These are phyloP conservation scores for Choloepus hoffmanni DNA, from an alignment of 2,113 vertebrate species.

Conservation along the genomic window DNA sequence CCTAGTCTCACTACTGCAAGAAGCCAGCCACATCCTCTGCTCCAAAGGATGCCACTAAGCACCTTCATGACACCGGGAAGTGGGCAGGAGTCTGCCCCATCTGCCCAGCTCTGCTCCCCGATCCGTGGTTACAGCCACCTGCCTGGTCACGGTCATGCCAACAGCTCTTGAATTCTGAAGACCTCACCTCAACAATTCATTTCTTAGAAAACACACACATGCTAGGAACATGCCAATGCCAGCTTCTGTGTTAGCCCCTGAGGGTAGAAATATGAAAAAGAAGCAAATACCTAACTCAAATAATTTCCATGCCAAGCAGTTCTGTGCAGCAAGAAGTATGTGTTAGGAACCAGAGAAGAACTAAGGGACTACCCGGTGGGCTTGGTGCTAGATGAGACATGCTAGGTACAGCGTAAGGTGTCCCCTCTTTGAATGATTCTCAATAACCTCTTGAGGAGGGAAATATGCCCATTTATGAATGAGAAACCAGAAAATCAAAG, in stretches of 20 bases:
- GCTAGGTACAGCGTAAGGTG: rapidly evolving
- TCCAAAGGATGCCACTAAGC: background rate
- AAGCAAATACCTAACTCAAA: background rate
- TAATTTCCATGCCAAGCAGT: background rate
- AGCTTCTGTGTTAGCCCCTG: no score
- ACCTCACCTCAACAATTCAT: no score
- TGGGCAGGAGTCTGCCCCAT: background rate
- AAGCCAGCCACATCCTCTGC: background rate
- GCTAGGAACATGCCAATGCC: rapidly evolving
- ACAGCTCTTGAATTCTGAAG: background rate
- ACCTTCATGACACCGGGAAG: rapidly evolving
- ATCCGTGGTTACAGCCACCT: background rate
- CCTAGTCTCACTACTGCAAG: background rate
- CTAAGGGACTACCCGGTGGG: rapidly evolving
- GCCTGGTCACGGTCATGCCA: rapidly evolving
- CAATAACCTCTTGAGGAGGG: rapidly evolving
- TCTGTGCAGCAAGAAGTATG: background rate
- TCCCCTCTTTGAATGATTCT: rapidly evolving
- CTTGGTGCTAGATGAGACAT: rapidly evolving
- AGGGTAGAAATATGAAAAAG: background rate
- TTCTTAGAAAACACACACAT: background rate
- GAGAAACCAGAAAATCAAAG: no score
- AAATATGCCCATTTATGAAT: background rate
- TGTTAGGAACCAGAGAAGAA: background rate
- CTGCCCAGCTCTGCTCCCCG: background rate